Percentiles rank a stretch among this genome's conserved stretches.
Evolutionary conservation across 2,888 invertebrate genomes (phyloP).

Genomic region (Shargacucullia verbasci): DNA sequence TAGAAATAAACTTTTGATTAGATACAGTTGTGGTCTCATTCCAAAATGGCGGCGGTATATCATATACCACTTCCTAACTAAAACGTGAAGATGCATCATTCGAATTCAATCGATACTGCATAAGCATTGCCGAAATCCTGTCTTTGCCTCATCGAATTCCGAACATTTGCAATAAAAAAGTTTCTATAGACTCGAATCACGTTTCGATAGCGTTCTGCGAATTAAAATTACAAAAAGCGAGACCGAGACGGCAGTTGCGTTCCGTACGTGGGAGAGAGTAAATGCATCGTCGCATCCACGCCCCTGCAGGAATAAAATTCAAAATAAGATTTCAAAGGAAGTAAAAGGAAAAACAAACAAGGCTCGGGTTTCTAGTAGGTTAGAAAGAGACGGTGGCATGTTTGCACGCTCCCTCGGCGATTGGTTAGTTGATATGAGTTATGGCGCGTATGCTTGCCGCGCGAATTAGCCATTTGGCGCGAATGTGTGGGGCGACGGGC

Average conservation of each 20-base stretch:
- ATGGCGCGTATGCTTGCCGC: slow-evolving; percentile 86
- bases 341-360: slow-evolving; percentile 87
- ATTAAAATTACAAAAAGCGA: slow-evolving; percentile 88
- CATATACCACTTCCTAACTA: slow-evolving; percentile 31
- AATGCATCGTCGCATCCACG: slow-evolving; percentile 89
- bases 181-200: slow-evolving; percentile 85
- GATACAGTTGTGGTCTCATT: slow-evolving; percentile 7
- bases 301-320: slow-evolving; percentile 88
- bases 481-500: slow-evolving; percentile 81
- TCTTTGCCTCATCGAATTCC: slow-evolving; percentile 80
- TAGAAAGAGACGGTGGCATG: slow-evolving; percentile 79
- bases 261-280: slow-evolving; percentile 81
- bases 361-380: slow-evolving; percentile 83
- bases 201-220: slow-evolving; percentile 87
- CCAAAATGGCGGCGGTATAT: slow-evolving; percentile 27
- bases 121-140: slow-evolving; percentile 76
- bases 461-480: slow-evolving; percentile 87
- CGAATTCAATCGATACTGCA: slow-evolving; percentile 72
- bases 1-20: background rate
- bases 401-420: slow-evolving; percentile 72
- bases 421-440: slow-evolving; percentile 86
- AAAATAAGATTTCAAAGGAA: slow-evolving; percentile 88
- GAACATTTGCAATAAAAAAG: slow-evolving; percentile 83
- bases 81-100: slow-evolving; percentile 57
- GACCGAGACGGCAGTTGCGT: slow-evolving; percentile 74